Evolutionary conservation across 1,140 invertebrate genomes (phyloP), one percentile per base, ranked within the genome.

Genomic region (Papilio polyxenes): DNA sequence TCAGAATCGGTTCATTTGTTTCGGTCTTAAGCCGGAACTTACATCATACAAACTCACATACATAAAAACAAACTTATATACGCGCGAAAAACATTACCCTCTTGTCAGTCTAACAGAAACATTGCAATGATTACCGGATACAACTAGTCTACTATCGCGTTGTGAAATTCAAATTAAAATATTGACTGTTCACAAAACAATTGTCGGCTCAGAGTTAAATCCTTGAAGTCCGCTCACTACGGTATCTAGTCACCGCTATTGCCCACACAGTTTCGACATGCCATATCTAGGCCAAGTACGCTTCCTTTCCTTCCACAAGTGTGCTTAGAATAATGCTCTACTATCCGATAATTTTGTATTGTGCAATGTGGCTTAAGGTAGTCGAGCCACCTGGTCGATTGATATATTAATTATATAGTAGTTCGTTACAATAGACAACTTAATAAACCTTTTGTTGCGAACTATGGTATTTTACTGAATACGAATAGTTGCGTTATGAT

Each of bases 151-250:
- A 49, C 17, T 51, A 11, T 20, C 4, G 4, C n/a, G 44, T 76
- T 53, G 20, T 76, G 75, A 76, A 76, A 76, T 49, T 69, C 48
- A 20, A 23, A 76, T 76, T 76, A 23, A 76, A 76, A 76, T 76
- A 76, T 53, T 53, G 8, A 31, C 23, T 53, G 48, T 53, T 51
- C 48, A 62, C 48, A 62, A 59, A 56, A 44, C 83, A 83, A 83
- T 83, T 83, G 83, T 81, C 78, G 49, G 44, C 76, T 76, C 20
- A 76, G 20, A 44, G 72, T 44, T 49, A 62, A 82, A 81, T 85
- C 84, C 84, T 85, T 85, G 84, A 83, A 74, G 49, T 44, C 84
- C 84, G 77, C 77, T 85, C 84, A 85, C 84, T 85, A 49, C 48
- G 62, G 79, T 84, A 82, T 80, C 83, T 53, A 82, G 76, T 77